Percentiles rank a stretch among this genome's conserved stretches.
These are phyloP conservation scores for Tinamus guttatus DNA, from an alignment of 2,113 vertebrate species.

Conservation along the genomic window DNA sequence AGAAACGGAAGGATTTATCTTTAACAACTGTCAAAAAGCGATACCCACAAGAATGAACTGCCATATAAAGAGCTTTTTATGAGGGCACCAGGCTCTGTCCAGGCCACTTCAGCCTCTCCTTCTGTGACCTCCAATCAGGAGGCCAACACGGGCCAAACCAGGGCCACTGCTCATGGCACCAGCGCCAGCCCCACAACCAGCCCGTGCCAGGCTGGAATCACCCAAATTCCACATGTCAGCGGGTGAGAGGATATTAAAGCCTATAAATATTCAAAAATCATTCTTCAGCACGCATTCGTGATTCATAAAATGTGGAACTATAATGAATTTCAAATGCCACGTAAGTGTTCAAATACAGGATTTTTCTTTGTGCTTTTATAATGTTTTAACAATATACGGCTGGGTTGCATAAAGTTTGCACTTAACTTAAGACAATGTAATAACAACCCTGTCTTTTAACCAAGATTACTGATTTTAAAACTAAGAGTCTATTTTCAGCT, in stretches of 20 bases:
- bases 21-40: neutral
- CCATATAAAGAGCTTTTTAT: neutral
- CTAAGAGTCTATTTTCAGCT: neutral
- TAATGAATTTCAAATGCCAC: slow-evolving; percentile 23
- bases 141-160: neutral
- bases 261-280: neutral
- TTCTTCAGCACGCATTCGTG: neutral
- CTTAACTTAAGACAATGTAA: neutral
- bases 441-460: neutral
- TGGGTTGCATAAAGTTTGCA: neutral
- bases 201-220: neutral
- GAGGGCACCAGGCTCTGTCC: neutral
- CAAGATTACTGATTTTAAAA: neutral
- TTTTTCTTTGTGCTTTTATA: neutral
- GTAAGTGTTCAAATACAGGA: neutral
- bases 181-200: fast-evolving
- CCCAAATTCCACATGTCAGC: neutral
- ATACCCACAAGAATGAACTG: fast-evolving
- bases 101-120: fast-evolving
- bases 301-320: neutral
- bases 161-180: fast-evolving
- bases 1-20: neutral
- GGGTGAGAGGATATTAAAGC: neutral
- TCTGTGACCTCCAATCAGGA: neutral
- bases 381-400: neutral